Percentiles rank a stretch among this genome's conserved stretches.
phyloP scores from a whole-genome alignment of 1,140 invertebrate species.

The Drosophila orosa region DNA sequence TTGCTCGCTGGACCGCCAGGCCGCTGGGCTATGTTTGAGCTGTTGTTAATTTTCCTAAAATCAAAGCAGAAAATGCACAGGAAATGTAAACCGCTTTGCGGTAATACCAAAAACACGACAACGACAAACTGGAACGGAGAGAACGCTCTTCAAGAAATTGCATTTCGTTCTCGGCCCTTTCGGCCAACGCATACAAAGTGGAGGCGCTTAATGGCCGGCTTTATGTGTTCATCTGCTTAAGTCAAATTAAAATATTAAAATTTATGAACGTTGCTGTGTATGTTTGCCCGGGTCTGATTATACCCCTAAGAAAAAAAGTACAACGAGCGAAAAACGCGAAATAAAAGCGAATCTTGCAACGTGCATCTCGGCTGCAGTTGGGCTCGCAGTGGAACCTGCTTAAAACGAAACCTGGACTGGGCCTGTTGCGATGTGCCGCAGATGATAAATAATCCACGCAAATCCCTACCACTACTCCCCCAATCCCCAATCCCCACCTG shows the following conservation, averaged over 20 bases:
- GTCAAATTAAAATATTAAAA: slow-evolving; percentile 82
- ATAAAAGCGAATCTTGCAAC: slow-evolving; percentile 68
- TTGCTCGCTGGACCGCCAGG: slow-evolving; percentile 38
- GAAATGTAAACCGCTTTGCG: slow-evolving; percentile 77
- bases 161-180: slow-evolving; percentile 47
- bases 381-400: slow-evolving; percentile 52
- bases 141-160: slow-evolving; percentile 61
- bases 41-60: slow-evolving; percentile 83
- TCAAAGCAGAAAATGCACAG: slow-evolving; percentile 81
- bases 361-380: slow-evolving; percentile 56
- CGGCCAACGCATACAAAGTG: slow-evolving; percentile 27
- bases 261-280: slow-evolving; percentile 68
- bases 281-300: slow-evolving; percentile 54
- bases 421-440: slow-evolving; percentile 57
- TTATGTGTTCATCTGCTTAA: slow-evolving; percentile 73
- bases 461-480: slow-evolving; percentile 33
- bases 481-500: slow-evolving; percentile 29
- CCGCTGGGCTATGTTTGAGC: slow-evolving; percentile 65
- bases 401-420: slow-evolving; percentile 68
- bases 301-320: slow-evolving; percentile 18
- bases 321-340: slow-evolving; percentile 25
- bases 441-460: slow-evolving; percentile 83
- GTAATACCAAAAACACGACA: slow-evolving; percentile 50
- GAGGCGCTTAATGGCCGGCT: slow-evolving; percentile 58
- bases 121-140: slow-evolving; percentile 33